Percentiles rank a stretch among this genome's conserved stretches.
phyloP scores from a whole-genome alignment of 2,888 invertebrate genomes.

The Macaria notata region DNA sequence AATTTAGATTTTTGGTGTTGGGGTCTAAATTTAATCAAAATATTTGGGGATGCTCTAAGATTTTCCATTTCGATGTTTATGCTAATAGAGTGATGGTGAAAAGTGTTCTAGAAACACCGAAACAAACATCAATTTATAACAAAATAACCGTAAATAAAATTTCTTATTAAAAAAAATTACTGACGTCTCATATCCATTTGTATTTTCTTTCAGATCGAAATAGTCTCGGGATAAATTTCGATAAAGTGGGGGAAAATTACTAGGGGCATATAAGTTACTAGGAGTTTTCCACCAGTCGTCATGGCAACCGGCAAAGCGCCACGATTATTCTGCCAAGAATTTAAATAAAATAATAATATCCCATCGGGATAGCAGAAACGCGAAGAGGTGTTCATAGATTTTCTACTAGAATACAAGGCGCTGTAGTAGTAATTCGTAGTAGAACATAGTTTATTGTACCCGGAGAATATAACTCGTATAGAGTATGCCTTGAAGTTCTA shows the following conservation, averaged over 20 bases:
- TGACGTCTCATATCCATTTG: no score
- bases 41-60: no score
- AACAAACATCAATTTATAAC: no score
- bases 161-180: no score
- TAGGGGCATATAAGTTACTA: constrained; percentile 45
- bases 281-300: constrained; percentile 32
- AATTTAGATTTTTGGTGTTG: no score
- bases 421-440: constrained; percentile 58
- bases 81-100: no score
- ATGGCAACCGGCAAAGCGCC: constrained; percentile 32
- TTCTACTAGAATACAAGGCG: constrained; percentile 46
- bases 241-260: constrained; percentile 71
- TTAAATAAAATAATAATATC: constrained; percentile 71
- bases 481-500: constrained; percentile 20
- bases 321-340: constrained; percentile 25
- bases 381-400: constrained; percentile 38
- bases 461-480: constrained; percentile 27
- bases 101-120: no score
- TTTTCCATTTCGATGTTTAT: no score
- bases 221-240: constrained; percentile 63
- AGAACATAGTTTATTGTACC: constrained; percentile 38
- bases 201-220: constrained; percentile 1
- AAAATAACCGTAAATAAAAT: no score
- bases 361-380: constrained; percentile 48
- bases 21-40: no score